Percentiles rank a stretch among this genome's conserved stretches.
Evolutionary conservation across 2,888 invertebrate genomes (phyloP).

Genomic region (Phyto melanocephala): DNA sequence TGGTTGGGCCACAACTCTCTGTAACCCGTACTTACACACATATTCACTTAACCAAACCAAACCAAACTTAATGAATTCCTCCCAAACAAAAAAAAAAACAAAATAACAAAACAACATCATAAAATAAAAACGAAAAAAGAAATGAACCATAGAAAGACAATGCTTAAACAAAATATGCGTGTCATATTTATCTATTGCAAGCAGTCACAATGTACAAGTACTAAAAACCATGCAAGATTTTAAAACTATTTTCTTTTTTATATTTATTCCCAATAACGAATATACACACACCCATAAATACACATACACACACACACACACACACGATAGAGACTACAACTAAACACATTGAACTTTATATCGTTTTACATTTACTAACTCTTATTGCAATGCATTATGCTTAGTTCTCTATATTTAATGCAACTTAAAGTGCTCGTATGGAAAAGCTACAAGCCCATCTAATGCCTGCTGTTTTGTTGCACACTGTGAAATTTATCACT

Average conservation of each 20-base stretch:
- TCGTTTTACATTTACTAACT: background rate
- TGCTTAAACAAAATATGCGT: conserved; percentile 33
- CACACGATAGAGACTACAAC: background rate
- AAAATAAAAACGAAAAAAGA: conserved; percentile 16
- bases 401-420: background rate
- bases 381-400: background rate
- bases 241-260: too few relatives aligned
- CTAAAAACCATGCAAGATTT: conserved; percentile 39
- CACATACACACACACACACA: background rate
- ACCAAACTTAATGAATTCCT: background rate
- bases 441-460: conserved; percentile 48
- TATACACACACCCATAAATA: too few relatives aligned
- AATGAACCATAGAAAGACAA: conserved; percentile 10
- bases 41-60: background rate
- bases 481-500: conserved; percentile 63
- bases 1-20: conserved; percentile 36
- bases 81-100: background rate
- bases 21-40: conserved; percentile 3
- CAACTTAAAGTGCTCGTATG: conserved; percentile 37
- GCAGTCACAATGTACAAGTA: conserved; percentile 7
- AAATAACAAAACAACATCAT: background rate
- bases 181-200: conserved; percentile 19
- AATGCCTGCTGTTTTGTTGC: conserved; percentile 54
- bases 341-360: conserved; percentile 28
- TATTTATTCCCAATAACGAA: too few relatives aligned